Percentiles rank a stretch among this genome's conserved stretches.
Evolutionary conservation across 2,797 vertebrate species (phyloP).

Genomic region (Pantherophis vulpinus): DNA sequence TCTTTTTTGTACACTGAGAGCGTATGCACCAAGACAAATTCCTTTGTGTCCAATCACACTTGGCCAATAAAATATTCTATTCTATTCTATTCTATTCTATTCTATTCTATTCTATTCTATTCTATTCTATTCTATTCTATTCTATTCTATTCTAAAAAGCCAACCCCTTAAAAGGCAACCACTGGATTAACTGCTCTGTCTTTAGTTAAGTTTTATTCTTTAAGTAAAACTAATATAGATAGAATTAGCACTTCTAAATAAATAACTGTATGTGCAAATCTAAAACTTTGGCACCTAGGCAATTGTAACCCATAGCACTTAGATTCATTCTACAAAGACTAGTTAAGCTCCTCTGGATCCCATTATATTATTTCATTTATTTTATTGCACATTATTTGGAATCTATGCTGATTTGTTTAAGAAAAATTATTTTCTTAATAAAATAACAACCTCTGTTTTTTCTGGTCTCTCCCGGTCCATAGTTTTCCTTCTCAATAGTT

Average conservation of each 20-base stretch:
- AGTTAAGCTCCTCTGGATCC: background rate
- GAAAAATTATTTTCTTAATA: background rate
- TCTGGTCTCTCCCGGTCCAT: constrained; percentile 79
- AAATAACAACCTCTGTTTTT: constrained; percentile 75
- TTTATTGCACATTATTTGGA: background rate
- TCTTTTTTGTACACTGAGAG: too few species aligned
- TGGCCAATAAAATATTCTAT: too few species aligned
- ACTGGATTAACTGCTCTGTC: background rate
- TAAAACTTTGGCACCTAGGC: background rate
- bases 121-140: too few species aligned
- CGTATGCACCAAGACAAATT: too few species aligned
- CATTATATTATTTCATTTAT: background rate
- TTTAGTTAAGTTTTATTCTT: background rate
- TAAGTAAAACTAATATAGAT: background rate
- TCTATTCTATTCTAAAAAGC: background rate
- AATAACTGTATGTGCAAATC: background rate
- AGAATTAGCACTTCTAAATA: background rate
- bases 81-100: too few species aligned
- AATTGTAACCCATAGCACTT: background rate
- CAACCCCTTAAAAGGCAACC: background rate
- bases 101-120: too few species aligned
- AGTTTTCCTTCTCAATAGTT: constrained; percentile 80
- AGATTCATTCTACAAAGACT: background rate
- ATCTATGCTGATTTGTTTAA: background rate
- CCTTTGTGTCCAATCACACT: too few species aligned